Evolutionary conservation across 2,888 invertebrate genomes (phyloP), one percentile per base, ranked within the genome.

Genomic region (Hartigia nigra): DNA sequence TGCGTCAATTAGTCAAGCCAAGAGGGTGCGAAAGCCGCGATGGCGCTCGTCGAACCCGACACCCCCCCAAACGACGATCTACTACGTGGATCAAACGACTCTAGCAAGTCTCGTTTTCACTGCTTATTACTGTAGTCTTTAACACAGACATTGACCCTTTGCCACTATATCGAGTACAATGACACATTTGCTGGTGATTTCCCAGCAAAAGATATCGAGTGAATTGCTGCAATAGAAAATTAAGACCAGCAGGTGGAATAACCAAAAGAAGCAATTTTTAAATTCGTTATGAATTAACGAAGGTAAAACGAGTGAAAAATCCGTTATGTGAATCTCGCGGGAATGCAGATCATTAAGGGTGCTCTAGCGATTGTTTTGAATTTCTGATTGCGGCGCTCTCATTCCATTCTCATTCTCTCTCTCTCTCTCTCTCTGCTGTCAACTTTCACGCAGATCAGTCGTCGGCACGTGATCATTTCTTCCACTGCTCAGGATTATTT

Each of bases 1-100:
- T 85, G 87, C 87, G 88, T 88, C 90, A 90, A 91, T 91, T 91
- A 91, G 88, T 87, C 85, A 86, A 81, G 84, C 84, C 83, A 74
- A 34, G 79, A 78, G 88, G 88, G 88, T 85, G 87, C 84, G 86
- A 83, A 81, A 86, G 87, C 82, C 85, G 86, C 85, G 85, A 90
- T 89, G 90, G 88, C 88, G 88, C 82, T 23, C 23, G 23, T 55
- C 23, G 55, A 55, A 9, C 23, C 23, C 55, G 23, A 55, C 23
- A 9, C 23, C 55, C 55, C 55, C 55, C 23, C 9, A 55, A 55
- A 55, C 55, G 55, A 23, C 23, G 23, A 55, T 23, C 55, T 23
- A 23, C 55, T 23, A 55, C 23, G 55, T 55, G 55, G 55, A 55
- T 23, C 55, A 55, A 55, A 9, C 55, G 55, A 23, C 1, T 9